Base-by-base conservation (phyloP, 1,140 invertebrate species). In the Lycorma delicatula region DNA sequence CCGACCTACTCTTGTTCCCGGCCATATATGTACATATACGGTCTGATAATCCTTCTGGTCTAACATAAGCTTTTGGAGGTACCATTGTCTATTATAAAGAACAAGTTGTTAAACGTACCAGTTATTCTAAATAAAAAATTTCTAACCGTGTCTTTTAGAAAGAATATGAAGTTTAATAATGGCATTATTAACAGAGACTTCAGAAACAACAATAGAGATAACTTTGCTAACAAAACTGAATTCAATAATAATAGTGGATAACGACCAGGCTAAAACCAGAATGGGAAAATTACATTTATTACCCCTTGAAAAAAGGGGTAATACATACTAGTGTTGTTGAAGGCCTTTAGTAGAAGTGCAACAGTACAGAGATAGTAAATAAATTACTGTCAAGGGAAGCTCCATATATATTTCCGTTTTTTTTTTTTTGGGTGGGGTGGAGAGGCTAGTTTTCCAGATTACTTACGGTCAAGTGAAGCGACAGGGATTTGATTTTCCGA, bases 311-410 rank as follows among this genome's bases (percentile, higher is more conserved):
- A 61, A 83, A 83, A 66, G 75, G 81, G 66, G 64, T 68, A 27
- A 77, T 80, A 62, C 71, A 77, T 61, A 71, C 75, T 5, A 67
- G 66, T 64, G 74, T 79, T n/a, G 46, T 70, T 3, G 68, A 66
- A 70, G 70, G 63, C 81, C 86, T 23, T 76, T 81, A 13, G 80
- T 80, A 63, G 91, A 96, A 68, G 82, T 94, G 13, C 82, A 90
- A 59, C 72, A 79, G 16, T 95, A 81, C 70, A 79, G 87, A 61
- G 75, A 79, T 51, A 73, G 81, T 36, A 84, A 92, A 66, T 81
- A 91, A 67, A 89, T 94, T 46, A 91, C 89, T n/a, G 74, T 93
- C 0, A 84, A 83, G 65, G 90, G 92, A 34, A 1, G 72, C 75
- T 65, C 86, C 86, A 7, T 84, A 87, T 65, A 86, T 89, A 27